These are phyloP conservation scores for Coronaproctus castanopsis DNA, from an alignment of 2,888 invertebrate genomes.

Conservation along the genomic window DNA sequence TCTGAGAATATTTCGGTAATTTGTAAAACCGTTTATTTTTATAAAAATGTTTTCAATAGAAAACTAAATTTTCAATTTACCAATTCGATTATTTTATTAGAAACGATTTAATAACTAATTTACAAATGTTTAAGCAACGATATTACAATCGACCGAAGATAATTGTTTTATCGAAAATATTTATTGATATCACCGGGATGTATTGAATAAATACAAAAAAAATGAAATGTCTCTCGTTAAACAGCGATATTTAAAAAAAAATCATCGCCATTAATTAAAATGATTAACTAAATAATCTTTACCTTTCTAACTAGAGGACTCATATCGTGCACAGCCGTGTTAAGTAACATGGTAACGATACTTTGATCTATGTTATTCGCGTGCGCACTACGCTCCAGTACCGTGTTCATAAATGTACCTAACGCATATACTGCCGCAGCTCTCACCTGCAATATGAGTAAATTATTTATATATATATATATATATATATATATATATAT, in stretches of 20 bases:
- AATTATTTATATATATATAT: conserved; percentile 1
- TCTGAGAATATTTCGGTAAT: no score
- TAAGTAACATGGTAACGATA: conserved; percentile 69
- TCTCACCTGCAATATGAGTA: conserved; percentile 55
- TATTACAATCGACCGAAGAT: no score
- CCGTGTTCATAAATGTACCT: conserved; percentile 77
- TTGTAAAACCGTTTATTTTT: no score
- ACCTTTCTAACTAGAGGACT: conserved; percentile 64
- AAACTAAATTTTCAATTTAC: no score
- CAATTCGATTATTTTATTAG: no score
- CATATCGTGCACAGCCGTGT: conserved; percentile 58
- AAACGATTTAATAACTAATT: no score
- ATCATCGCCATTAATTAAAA: neutral
- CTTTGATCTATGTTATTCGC: conserved; percentile 84
- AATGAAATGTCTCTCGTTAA: no score
- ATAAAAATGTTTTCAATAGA: no score
- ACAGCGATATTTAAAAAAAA: conserved; percentile 5
- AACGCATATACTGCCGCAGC: conserved; percentile 87
- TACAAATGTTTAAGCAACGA: no score
- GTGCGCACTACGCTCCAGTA: conserved; percentile 67
- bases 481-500: neutral
- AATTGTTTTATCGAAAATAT: no score
- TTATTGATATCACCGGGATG: no score
- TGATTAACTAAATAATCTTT: conserved; percentile 13
- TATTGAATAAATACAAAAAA: no score